Percentiles rank a stretch among this genome's conserved stretches.
phyloP scores from a whole-genome alignment of 2,113 vertebrate species.

The Strix uralensis region DNA sequence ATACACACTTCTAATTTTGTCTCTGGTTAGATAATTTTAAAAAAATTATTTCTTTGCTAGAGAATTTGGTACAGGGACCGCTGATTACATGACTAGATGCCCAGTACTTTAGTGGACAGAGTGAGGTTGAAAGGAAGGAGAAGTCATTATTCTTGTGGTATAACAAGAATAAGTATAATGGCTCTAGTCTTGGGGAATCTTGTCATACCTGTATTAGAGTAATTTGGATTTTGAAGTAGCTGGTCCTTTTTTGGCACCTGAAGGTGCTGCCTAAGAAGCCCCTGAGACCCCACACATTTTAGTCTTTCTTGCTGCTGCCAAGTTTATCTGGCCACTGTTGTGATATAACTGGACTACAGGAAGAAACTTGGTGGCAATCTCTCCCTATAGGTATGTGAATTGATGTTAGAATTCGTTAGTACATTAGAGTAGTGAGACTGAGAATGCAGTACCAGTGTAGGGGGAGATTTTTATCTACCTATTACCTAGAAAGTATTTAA shows the following conservation, averaged over 20 bases:
- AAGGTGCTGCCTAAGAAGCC: neutral
- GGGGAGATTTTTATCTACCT: neutral
- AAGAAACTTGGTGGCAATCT: neutral
- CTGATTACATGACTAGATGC: neutral
- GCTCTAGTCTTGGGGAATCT: neutral
- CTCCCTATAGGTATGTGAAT: neutral
- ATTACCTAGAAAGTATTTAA: neutral
- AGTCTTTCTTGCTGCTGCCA: neutral
- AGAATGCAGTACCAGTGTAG: neutral
- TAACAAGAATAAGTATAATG: neutral
- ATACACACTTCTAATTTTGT: neutral
- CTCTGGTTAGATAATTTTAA: neutral
- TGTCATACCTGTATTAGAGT: rapidly evolving
- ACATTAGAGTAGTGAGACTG: neutral
- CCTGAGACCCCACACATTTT: neutral
- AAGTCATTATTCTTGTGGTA: neutral
- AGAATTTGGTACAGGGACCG: neutral
- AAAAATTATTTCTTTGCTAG: neutral
- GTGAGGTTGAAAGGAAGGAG: neutral
- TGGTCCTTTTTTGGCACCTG: neutral
- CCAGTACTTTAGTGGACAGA: neutral
- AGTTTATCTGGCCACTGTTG: neutral
- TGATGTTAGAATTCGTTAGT: neutral
- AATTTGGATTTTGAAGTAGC: neutral
- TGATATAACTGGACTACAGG: neutral